Evolutionary conservation across 2,888 invertebrate species (phyloP).

Genomic region (Orgyia antiqua): DNA sequence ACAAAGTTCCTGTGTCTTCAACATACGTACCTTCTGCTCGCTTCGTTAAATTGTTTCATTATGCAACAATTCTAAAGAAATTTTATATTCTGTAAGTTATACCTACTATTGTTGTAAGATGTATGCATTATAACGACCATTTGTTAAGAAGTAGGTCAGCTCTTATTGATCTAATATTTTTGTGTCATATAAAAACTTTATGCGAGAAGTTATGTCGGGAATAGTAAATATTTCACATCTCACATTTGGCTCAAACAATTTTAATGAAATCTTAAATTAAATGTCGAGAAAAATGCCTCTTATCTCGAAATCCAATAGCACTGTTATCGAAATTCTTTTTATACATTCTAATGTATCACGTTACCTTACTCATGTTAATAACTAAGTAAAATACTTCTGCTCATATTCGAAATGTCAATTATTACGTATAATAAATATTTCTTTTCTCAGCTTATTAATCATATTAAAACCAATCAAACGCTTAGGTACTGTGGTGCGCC

Average conservation of each 20-base stretch:
- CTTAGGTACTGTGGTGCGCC: conserved; percentile 53
- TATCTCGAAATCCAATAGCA: too few species aligned
- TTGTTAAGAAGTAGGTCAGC: conserved; percentile 38
- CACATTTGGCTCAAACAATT: conserved; percentile 1
- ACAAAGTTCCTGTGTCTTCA: neutral
- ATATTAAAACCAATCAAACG: too few species aligned
- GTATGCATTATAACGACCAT: conserved; percentile 39
- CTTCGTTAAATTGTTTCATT: conserved; percentile 9
- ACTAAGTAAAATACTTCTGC: too few species aligned
- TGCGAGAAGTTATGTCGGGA: conserved; percentile 22
- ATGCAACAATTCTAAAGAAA: conserved; percentile 10
- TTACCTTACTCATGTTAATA: too few species aligned
- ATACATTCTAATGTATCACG: too few species aligned
- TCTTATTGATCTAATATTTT: conserved; percentile 42
- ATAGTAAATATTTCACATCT: conserved; percentile 14
- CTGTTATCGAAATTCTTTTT: too few species aligned
- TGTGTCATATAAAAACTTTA: conserved; percentile 22
- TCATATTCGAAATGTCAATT: too few species aligned
- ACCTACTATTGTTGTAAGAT: conserved; percentile 17
- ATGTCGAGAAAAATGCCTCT: too few species aligned
- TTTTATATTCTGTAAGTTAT: conserved; percentile 18
- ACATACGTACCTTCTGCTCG: conserved; percentile 1
- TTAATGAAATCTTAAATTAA: too few species aligned
- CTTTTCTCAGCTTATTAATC: too few species aligned
- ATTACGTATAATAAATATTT: too few species aligned